Base-by-base conservation (phyloP, 2,113 vertebrate species). In the Chaenogobius annularis region DNA sequence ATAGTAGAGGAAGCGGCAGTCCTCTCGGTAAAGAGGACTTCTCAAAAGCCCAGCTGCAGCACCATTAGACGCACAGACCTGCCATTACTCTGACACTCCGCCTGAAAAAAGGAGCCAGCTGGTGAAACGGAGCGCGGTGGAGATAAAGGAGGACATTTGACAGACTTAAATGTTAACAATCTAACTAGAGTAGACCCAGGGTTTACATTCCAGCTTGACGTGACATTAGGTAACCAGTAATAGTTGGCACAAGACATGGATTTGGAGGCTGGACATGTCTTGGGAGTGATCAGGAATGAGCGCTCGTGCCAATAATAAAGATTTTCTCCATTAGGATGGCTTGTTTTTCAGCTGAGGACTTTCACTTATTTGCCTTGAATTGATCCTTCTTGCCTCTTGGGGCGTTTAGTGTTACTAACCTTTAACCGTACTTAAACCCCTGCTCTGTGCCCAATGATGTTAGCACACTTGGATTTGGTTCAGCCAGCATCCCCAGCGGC, bases 1-100 rank as follows among this genome's bases (percentile, higher is more conserved):
- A 61, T 61, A 10, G 50, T 10, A n/a, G 50, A 54, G 50, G 50
- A 54, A 54, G 50, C 17, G 50, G 50, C 50, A 20, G 50, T 66
- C 48, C 59, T 73, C 44, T 35, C 1, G 52, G 65, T 31, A 43
- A 61, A 52, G 74, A 64, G 69, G 76, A 73, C 68, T 69, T 72
- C 76, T 78, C 72, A 77, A 40, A 52, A 59, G 59, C 71, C 64
- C 81, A 83, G 83, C 85, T 81, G 85, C 68, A 37, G 65, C 79
- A 74, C 74, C 73, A 68, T 83, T 79, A 77, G 69, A 75, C 74
- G 70, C 56, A 22, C 75, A 66, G 2, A 66, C 73, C 72, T 67
- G 77, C 63, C 65, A 83, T 82, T 73, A 77, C 80, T 65, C 62
- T 72, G 17, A 40, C 47, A 20, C 59, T 64, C 58, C 40, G 54